phyloP scores from a whole-genome alignment of 53 echinoderm and acorn worm genomes.

The Patiria pectinifera region DNA sequence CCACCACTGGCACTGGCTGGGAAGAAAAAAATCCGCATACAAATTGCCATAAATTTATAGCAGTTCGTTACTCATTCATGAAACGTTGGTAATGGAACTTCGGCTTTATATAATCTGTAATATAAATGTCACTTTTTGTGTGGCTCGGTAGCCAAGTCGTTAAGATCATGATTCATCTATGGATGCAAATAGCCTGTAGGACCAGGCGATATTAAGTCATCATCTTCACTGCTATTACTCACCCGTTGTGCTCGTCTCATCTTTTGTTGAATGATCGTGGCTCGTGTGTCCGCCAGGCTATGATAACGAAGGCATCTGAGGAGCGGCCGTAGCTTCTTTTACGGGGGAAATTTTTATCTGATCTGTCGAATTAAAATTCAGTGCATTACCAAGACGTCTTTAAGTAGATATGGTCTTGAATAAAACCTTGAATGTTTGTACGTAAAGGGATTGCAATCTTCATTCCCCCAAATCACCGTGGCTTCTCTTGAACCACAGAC shows the following conservation, averaged over 20 bases:
- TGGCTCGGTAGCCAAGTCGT: background rate
- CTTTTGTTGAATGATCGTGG: background rate
- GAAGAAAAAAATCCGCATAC: background rate
- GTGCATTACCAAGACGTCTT: background rate
- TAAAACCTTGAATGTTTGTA: background rate
- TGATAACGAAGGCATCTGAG: background rate
- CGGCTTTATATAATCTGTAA: background rate
- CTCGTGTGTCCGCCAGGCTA: slow-evolving; percentile 10
- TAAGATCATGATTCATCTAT: background rate
- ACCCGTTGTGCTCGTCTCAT: slow-evolving; percentile 48
- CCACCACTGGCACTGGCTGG: no score
- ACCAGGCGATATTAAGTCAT: background rate
- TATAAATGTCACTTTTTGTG: background rate
- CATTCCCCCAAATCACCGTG: background rate
- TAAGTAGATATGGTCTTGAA: background rate
- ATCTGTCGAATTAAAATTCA: background rate
- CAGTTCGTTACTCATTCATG: background rate
- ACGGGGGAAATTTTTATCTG: background rate
- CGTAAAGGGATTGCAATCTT: background rate
- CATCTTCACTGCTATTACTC: background rate
- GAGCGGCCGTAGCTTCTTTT: background rate
- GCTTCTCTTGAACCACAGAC: background rate
- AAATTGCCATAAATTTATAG: background rate
- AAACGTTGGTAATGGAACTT: background rate
- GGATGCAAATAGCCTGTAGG: background rate